These are phyloP conservation scores for Melieria omissa DNA, from an alignment of 2,888 invertebrate genomes.

Conservation along the genomic window DNA sequence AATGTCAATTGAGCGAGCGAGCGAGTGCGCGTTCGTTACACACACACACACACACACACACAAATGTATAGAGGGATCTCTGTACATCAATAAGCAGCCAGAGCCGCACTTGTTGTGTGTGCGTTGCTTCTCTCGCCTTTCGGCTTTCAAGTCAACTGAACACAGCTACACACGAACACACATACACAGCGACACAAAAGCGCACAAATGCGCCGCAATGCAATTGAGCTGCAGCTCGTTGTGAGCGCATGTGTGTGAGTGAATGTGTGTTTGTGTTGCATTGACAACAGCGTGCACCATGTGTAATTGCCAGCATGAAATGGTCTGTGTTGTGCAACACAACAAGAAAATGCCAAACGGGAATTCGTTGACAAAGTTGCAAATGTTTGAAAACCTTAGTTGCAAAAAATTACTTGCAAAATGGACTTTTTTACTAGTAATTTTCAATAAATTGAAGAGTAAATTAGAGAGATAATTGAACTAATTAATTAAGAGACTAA, in stretches of 20 bases:
- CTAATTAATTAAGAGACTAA: no score
- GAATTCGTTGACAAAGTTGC: no score
- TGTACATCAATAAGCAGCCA: not conserved
- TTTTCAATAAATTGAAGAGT: no score
- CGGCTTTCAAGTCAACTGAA: not conserved
- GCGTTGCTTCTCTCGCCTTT: not conserved
- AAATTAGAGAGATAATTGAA: no score
- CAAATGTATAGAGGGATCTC: not conserved
- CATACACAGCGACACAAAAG: not conserved
- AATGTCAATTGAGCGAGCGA: conserved; percentile 35
- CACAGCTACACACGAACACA: not conserved
- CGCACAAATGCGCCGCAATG: not conserved
- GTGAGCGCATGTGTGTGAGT: not conserved
- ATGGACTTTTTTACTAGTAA: no score
- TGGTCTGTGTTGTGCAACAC: no score
- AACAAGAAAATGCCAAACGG: no score
- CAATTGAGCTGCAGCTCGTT: not conserved
- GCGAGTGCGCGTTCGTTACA: conserved; percentile 1
- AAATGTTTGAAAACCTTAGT: no score
- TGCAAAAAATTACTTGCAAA: no score
- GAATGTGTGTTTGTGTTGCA: not conserved
- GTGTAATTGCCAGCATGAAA: no score
- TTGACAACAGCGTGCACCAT: not conserved
- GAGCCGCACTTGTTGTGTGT: not conserved
- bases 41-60: conserved; percentile 9